Base-by-base conservation (phyloP, 2,113 vertebrate genomes). In the Hippocampus mohnikei region DNA sequence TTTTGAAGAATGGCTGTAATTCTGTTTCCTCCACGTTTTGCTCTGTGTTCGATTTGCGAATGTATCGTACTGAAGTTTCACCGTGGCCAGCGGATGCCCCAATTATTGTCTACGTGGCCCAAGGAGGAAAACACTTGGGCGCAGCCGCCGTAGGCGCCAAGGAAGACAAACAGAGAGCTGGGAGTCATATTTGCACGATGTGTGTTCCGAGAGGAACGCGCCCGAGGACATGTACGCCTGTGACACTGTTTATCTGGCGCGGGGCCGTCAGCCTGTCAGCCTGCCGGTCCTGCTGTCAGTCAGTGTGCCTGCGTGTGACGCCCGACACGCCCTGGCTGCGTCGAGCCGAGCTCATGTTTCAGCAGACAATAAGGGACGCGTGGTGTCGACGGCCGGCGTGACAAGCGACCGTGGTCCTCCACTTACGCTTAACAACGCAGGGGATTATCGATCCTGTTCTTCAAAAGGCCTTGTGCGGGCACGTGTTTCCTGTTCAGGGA, bases 211-310 rank as follows among this genome's bases (percentile, higher is more conserved):
- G 56, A 59, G 15, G 16, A 50, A 50, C 46, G 46, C 46, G 25
- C 56, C 56, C 0, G 13, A 29, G 56, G 56, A 27, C 15, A 69
- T 68, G 41, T 23, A 53, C 66, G 42, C 53, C 46, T 61, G 79
- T 67, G 71, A 74, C 81, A 73, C 16, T 86, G 72, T 87, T 88
- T 84, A 76, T 79, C 76, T 63, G 78, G 67, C 33, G 59, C 59
- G 29, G 73, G 72, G 16, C 48, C 63, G 71, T 65, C 56, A 29
- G 44, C 63, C 65, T 71, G 74, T 41, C 79, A 76, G 73, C 62
- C 66, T 66, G 52, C 50, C 66, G 0, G 77, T 40, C 71, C 0
- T 16, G 50, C 53, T 70, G 62, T 75, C 78, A 68, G 72, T 68
- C 65, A 61, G 42, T n/a, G 46, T 60, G 73, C 59, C 79, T 72